Evolutionary conservation across 2,888 invertebrate genomes (phyloP), one percentile per base, ranked within the genome.

Genomic region (Cephus pygmeus): DNA sequence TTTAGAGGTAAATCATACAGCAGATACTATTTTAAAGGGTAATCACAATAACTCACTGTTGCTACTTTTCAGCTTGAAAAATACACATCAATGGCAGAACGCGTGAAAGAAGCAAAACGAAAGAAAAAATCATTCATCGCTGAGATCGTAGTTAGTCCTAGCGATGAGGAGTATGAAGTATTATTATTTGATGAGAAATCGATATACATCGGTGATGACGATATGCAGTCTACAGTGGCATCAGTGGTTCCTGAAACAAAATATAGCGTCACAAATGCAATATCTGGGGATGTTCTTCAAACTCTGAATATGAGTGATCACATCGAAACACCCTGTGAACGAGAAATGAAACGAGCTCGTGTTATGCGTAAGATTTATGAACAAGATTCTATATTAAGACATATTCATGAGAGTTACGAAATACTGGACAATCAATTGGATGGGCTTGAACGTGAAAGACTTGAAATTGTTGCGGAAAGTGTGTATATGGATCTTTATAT

Each of bases 361-460:
- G 90, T 93, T 69, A 90, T 92, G 73, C 93, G 93, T 76, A 93
- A 94, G 86, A 87, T 94, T 1, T 93, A 94, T 78, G 94, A 95
- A 84, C 97, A 97, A 92, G 93, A 95, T 69, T 92, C 93, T 82
- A 92, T 96, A 34, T 88, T 96, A 12, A 90, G 88, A 0, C 92
- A 94, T 75, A 94, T 97, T 40, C 89, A 94, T 1, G 90, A 92
- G 9, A 91, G 93, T 71, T 93, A 96, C 33, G 91, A 93, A 34
- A 90, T 93, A 34, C 96, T 96, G 85, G 97, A 98, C 90, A 91
- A 93, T 0, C 92, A 93, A 34, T 87, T 97, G 4, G 90, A 92
- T 36, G 91, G 93, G 76, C 88, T 96, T 4, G 92, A 93, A 79
- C 89, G 93, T 34, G 93, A 93, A 79, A 93, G 95, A 35, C 91